phyloP scores from a whole-genome alignment of 1,140 invertebrate species.

The Drosophila hydei region DNA sequence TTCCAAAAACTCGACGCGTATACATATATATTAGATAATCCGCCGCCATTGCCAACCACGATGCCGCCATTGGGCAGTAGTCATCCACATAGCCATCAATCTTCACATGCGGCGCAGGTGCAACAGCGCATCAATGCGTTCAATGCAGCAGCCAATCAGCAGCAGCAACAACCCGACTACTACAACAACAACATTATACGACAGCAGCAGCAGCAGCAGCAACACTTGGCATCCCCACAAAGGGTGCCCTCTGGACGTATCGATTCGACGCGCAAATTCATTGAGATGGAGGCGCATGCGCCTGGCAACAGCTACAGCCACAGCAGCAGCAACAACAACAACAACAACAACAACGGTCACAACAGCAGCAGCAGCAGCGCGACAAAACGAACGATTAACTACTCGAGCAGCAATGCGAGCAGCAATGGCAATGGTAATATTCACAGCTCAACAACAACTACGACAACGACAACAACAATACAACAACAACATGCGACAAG shows the following conservation, averaged over 20 bases:
- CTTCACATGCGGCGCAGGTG: constrained; percentile 68
- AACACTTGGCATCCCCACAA: constrained; percentile 45
- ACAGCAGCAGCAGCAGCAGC: constrained; percentile 37
- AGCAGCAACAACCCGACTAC: constrained; percentile 52
- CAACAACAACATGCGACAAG: constrained; percentile 57
- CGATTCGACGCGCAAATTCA: constrained; percentile 72
- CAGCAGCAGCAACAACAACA: constrained; percentile 25
- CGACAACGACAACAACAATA: constrained; percentile 45
- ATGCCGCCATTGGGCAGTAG: constrained; percentile 78
- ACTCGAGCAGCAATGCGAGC: constrained; percentile 72
- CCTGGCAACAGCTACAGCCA: constrained; percentile 30
- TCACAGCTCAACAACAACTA: constrained; percentile 33
- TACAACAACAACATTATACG: constrained; percentile 58
- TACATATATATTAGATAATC: constrained; percentile 70
- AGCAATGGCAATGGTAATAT: constrained; percentile 79
- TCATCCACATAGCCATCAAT: constrained; percentile 60
- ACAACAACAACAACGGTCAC: constrained; percentile 34
- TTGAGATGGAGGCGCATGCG: constrained; percentile 72
- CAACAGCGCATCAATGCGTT: constrained; percentile 82
- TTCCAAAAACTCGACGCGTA: constrained; percentile 28
- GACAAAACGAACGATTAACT: constrained; percentile 52
- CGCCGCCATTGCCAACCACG: constrained; percentile 83
- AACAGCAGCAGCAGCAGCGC: constrained; percentile 36
- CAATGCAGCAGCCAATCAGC: constrained; percentile 68
- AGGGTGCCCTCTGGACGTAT: constrained; percentile 63